Evolutionary conservation across 2,113 vertebrate species (phyloP), one percentile per base, ranked within the genome.

Genomic region (Anseranas semipalmata): DNA sequence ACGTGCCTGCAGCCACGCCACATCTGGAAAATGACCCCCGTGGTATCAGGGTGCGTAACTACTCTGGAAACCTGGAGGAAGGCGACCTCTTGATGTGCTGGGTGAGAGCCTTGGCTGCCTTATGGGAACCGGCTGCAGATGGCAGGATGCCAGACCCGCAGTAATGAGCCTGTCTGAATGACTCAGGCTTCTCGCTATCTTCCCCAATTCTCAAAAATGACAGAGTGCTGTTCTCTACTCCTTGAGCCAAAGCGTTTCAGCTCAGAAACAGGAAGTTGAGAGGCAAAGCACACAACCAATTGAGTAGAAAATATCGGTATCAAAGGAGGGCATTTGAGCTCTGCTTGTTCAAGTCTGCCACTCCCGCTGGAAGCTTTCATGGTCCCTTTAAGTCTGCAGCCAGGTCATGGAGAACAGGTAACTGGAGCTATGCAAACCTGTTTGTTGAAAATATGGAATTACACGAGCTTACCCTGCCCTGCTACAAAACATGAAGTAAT

Each of bases 261-360:
- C 35, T 84, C 80, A 74, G 86, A 53, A 59, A 70, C 32, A 91
- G 89, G 96, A 96, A 96, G 71, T 17, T 87, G 58, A 74, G 58
- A 76, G 50, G 59, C 68, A 79, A 13, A 63, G 60, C 17, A 71
- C 8, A 1, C 41, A 66, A 41, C 14, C 0, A 1, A 59, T 39
- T 30, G 82, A 80, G 86, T 22, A 90, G 89, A 92, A 78, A 89
- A 89, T 33, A 32, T 28, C 60, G 9, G 46, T 72, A 65, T 6
- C 0, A 2, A 63, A 10, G 17, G 52, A 6, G 30, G 39, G 18
- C 27, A 11, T 7, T 20, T 1, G 0, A 92, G 50, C 5, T 24
- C 21, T 20, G 48, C 50, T 62, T 80, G 74, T 80, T 95, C 73
- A 86, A 46, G 68, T 3, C 66, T 37, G 7, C 56, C 16, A 48